Evolutionary conservation across 2,888 invertebrate species (phyloP), one percentile per base, ranked within the genome.

Genomic region (Unio delphinus): DNA sequence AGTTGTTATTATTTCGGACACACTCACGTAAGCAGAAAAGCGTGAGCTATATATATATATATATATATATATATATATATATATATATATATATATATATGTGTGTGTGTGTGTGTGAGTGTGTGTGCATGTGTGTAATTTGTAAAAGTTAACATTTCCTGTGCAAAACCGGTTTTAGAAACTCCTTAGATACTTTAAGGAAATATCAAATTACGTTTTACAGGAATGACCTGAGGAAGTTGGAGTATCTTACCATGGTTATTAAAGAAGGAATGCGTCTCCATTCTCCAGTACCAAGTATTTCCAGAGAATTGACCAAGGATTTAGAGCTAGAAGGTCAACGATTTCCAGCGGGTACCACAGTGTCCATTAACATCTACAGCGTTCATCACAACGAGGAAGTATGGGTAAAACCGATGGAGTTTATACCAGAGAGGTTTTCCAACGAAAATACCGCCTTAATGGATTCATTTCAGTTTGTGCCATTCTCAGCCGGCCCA

Each of bases 211-310:
- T 15, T 11, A 58, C 11, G 1, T 58, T 17, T 55, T 71, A 11
- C 71, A 87, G 87, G 83, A 78, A 80, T 7, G 85, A 87, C 68
- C 70, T 87, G 55, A 45, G 65, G 4, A 72, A 79, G n/a, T 68
- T 87, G 30, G 75, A 76, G 23, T 85, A 83, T 70, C 74, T 86
- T 58, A 84, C 83, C 15, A 70, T 78, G 69, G 86, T 83, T 65
- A 83, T 86, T 26, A 87, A 87, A 67, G 87, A 87, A 71, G 80
- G 83, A 7, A 75, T 87, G 74, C 81, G 88, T 0, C 63, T 86
- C 3, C 83, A 86, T 63, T 67, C 80, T 6, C 83, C 87, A 1
- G 86, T 88, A 1, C 84, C 85, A 1, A 75, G 79, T 54, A 83
- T 87, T 18, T 75, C 75, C 59, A 73, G 88, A 26, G 68, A 80